Evolutionary conservation across 2,888 invertebrate genomes (phyloP).

Genomic region (Drosophila borborema): DNA sequence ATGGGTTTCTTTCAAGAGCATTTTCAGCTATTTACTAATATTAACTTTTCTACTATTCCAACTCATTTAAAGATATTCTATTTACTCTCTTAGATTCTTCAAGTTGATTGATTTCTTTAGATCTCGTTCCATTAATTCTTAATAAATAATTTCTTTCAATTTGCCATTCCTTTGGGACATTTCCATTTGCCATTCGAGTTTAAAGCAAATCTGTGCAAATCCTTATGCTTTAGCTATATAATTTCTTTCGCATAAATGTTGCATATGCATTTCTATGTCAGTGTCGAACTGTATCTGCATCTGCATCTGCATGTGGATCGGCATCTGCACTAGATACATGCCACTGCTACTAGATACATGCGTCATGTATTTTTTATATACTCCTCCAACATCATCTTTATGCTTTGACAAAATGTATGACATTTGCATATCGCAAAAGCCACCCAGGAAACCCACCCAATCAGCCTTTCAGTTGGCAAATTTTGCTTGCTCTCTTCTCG

Average conservation of each 20-base stretch:
- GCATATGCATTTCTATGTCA: slow-evolving; percentile 65
- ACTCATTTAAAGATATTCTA: background rate
- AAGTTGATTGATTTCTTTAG: background rate
- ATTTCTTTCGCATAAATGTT: slow-evolving; percentile 55
- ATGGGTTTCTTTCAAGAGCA: background rate
- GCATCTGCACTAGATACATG: slow-evolving; percentile 36
- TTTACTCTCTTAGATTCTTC: background rate
- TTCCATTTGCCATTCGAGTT: slow-evolving; percentile 3
- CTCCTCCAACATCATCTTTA: slow-evolving; percentile 73
- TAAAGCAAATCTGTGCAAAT: slow-evolving; percentile 31
- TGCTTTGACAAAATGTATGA: slow-evolving; percentile 76
- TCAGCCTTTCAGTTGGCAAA: slow-evolving; percentile 33
- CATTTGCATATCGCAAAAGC: slow-evolving; percentile 68
- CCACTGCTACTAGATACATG: slow-evolving; percentile 58
- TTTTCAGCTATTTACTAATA: background rate
- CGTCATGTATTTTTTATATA: slow-evolving; percentile 73
- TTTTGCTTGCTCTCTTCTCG: slow-evolving; percentile 11
- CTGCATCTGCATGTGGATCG: slow-evolving; percentile 22
- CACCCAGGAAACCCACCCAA: slow-evolving; percentile 21
- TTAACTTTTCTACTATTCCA: no score
- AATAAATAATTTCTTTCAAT: slow-evolving; percentile 2
- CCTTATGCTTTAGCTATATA: slow-evolving; percentile 40
- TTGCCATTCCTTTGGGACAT: slow-evolving; percentile 5
- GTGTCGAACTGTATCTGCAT: slow-evolving; percentile 27
- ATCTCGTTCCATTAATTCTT: background rate